phyloP scores from a whole-genome alignment of 2,797 vertebrate species.

The Smutsia temminckii region DNA sequence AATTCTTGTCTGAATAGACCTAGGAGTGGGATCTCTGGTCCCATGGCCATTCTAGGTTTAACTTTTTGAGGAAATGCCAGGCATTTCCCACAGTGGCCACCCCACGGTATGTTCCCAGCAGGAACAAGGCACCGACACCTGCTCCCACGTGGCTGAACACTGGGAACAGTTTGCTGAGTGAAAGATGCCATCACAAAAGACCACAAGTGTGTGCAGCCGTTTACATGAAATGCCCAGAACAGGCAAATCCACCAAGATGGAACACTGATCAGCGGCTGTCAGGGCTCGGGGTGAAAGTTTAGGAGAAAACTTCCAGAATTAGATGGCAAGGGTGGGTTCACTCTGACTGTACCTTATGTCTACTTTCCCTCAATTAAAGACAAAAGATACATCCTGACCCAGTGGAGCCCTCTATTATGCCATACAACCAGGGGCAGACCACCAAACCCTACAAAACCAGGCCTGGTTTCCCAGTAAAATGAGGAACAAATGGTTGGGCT shows the following conservation, averaged over 20 bases:
- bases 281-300: not conserved
- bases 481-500: no score
- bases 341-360: not conserved
- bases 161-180: accelerated
- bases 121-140: accelerated
- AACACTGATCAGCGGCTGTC: accelerated
- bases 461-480: not conserved
- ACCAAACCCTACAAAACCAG: not conserved
- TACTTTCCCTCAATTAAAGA: not conserved
- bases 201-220: no score
- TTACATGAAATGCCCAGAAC: not conserved
- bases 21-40: not conserved
- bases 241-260: not conserved
- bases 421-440: not conserved
- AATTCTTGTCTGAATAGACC: accelerated
- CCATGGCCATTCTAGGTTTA: not conserved
- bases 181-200: not conserved
- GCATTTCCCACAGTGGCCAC: not conserved
- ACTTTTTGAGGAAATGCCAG: not conserved
- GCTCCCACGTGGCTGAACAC: not conserved
- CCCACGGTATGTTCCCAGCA: accelerated
- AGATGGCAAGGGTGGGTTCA: not conserved
- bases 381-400: not conserved
- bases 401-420: not conserved
- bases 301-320: not conserved